Evolutionary conservation across 2,113 vertebrate species (phyloP).

Genomic region (Passer montanus): DNA sequence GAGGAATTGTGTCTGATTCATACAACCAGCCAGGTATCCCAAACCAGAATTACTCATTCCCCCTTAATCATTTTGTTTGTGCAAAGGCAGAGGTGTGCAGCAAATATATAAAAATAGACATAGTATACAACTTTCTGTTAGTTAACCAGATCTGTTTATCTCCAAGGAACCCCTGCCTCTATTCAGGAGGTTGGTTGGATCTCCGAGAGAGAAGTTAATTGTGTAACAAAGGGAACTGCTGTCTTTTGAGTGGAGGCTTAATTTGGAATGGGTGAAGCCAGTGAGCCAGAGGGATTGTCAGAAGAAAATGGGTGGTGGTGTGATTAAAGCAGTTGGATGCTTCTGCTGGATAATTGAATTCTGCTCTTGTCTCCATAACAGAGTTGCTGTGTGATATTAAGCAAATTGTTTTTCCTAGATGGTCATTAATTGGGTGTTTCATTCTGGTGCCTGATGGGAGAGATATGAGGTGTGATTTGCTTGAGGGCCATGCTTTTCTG

Average conservation of each 20-base stretch:
- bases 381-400: constrained; percentile 20
- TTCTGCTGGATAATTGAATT: constrained; percentile 42
- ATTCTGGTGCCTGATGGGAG: neutral
- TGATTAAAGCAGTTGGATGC: constrained; percentile 9
- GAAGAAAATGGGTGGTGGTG: neutral
- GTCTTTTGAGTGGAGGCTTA: neutral
- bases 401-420: constrained; percentile 19
- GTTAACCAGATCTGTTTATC: neutral
- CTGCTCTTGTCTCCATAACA: neutral
- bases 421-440: constrained; percentile 17
- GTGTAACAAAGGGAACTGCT: neutral
- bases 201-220: neutral
- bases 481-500: neutral
- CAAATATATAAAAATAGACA: neutral
- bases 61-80: neutral
- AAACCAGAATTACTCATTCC: neutral
- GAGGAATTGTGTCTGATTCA: neutral
- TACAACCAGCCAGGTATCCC: neutral
- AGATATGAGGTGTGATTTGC: neutral
- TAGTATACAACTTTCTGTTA: neutral
- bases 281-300: neutral
- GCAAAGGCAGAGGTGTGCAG: neutral
- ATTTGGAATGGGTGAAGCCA: neutral
- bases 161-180: neutral
- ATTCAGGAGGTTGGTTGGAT: neutral